Evolutionary conservation across 2,888 invertebrate species (phyloP).

Genomic region (Biston stratarius): DNA sequence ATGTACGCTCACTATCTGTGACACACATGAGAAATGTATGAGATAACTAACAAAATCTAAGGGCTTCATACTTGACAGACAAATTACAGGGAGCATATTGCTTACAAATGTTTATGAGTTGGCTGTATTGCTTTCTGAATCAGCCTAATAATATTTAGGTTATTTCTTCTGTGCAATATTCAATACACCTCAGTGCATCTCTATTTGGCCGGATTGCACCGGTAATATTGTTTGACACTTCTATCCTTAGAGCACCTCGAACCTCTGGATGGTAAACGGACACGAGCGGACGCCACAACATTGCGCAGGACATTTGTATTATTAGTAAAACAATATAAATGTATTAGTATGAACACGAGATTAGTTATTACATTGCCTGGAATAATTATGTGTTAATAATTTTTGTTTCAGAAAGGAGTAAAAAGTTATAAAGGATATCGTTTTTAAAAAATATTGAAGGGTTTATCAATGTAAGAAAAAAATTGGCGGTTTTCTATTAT

Average conservation of each 20-base stretch:
- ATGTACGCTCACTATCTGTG: not conserved
- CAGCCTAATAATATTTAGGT: not conserved
- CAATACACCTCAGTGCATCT: conserved; percentile 3
- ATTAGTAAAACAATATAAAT: conserved; percentile 41
- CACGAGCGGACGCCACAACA: conserved; percentile 85
- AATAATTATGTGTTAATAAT: conserved; percentile 10
- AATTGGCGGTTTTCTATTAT: not conserved
- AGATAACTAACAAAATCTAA: no score
- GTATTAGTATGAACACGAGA: conserved; percentile 27
- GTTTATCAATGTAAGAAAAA: not conserved
- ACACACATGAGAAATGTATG: not conserved
- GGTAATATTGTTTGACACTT: conserved; percentile 38
- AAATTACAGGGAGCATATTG: no score
- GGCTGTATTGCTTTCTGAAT: no score
- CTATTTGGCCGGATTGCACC: conserved; percentile 18
- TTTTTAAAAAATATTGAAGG: not conserved
- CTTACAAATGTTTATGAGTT: no score
- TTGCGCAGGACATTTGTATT: conserved; percentile 60
- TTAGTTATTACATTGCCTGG: conserved; percentile 23
- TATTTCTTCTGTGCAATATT: conserved; percentile 1
- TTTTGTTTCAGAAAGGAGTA: conserved; percentile 16
- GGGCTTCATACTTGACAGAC: no score
- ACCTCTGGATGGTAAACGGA: conserved; percentile 57
- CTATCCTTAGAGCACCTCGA: conserved; percentile 36
- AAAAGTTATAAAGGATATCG: conserved; percentile 11